Evolutionary conservation across 2,888 invertebrate genomes (phyloP).

Genomic region (Eristalinus sepulchralis): DNA sequence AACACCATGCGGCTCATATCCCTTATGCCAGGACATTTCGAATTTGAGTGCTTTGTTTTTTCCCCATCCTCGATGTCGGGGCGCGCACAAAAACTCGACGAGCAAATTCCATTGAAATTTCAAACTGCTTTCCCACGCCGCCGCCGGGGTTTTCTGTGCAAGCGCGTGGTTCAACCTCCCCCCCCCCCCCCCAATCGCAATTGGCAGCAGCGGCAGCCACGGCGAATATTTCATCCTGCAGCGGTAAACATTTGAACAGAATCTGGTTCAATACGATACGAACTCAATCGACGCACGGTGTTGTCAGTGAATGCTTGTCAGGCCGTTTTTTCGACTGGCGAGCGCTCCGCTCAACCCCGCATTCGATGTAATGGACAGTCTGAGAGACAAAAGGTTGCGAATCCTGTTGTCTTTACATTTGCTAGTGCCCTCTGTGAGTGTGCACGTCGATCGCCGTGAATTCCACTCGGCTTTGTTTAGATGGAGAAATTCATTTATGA

Average conservation of each 20-base stretch:
- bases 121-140: neutral
- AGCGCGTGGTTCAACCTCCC: too few species aligned
- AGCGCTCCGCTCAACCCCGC: neutral
- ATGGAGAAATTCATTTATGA: slow-evolving; percentile 49
- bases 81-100: slow-evolving; percentile 27
- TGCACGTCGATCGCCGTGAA: slow-evolving; percentile 31
- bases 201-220: neutral
- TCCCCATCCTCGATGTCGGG: neutral
- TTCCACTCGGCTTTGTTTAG: neutral
- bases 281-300: slow-evolving; percentile 57
- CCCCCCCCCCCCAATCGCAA: neutral
- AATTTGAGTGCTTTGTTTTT: slow-evolving; percentile 31
- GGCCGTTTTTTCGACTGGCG: slow-evolving; percentile 53
- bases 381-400: neutral
- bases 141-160: neutral
- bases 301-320: slow-evolving; percentile 58
- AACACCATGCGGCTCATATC: slow-evolving; percentile 15
- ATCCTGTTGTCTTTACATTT: slow-evolving; percentile 20
- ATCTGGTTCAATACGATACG: slow-evolving; percentile 42
- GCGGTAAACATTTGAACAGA: slow-evolving; percentile 12
- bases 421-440: slow-evolving; percentile 1
- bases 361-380: slow-evolving; percentile 25
- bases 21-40: slow-evolving; percentile 22
- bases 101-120: slow-evolving; percentile 33
- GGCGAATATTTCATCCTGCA: neutral